phyloP scores from a whole-genome alignment of 2,888 invertebrate species.

The Teleiodes luculella region DNA sequence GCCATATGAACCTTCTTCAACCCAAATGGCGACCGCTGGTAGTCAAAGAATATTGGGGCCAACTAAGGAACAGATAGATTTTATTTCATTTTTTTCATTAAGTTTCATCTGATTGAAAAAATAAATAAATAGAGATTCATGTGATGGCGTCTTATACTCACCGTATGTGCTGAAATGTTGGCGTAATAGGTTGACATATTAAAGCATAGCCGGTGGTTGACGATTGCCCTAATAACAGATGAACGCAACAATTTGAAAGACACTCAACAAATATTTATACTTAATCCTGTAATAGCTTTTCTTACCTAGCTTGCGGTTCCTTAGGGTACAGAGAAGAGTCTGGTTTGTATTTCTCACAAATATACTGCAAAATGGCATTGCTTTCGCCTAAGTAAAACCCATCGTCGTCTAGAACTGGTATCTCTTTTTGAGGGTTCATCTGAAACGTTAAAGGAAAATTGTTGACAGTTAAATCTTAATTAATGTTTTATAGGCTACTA shows the following conservation, averaged over 20 bases:
- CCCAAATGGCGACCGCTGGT: conserved; percentile 81
- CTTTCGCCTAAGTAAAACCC: conserved; percentile 89
- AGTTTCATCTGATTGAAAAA: no score
- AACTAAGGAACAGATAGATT: no score
- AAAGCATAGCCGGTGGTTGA: conserved; percentile 89
- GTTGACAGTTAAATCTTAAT: no score
- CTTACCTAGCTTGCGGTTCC: conserved; percentile 77
- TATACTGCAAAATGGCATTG: conserved; percentile 82
- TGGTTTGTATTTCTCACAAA: conserved; percentile 86
- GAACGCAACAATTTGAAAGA: not conserved
- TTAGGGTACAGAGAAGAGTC: conserved; percentile 84
- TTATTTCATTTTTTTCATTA: no score
- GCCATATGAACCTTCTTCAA: conserved; percentile 84
- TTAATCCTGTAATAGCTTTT: no score
- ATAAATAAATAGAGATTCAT: not conserved
- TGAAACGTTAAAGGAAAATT: conserved; percentile 44
- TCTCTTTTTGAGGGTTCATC: conserved; percentile 89
- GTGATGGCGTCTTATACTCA: conserved; percentile 43
- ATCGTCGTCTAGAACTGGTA: conserved; percentile 87
- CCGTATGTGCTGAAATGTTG: conserved; percentile 82
- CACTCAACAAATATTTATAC: no score
- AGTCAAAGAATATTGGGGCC: conserved; percentile 88
- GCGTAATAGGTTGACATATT: conserved; percentile 87
- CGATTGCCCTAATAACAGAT: conserved; percentile 79
- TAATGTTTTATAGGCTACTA: no score